phyloP scores from a whole-genome alignment of 2,113 vertebrate genomes.

The Thryonomys swinderianus region DNA sequence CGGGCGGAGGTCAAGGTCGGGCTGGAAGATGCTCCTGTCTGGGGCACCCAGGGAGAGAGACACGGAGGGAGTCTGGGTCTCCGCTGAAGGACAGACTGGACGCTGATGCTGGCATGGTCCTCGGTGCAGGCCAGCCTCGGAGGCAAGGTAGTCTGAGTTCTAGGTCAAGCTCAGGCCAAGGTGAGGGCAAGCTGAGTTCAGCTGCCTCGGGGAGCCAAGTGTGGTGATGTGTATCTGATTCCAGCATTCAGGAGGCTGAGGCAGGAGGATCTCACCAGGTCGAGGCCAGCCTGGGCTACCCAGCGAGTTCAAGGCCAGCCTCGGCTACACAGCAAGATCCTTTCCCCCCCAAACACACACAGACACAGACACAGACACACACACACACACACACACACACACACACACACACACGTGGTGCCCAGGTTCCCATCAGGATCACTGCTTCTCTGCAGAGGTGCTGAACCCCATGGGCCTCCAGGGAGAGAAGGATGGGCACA shows the following conservation, averaged over 20 bases:
- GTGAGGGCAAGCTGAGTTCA: not conserved
- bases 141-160: not conserved
- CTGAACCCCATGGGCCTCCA: conserved; percentile 36
- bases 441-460: conserved; percentile 60
- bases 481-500: conserved; percentile 61
- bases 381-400: too few species aligned
- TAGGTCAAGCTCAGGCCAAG: not conserved
- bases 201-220: not conserved
- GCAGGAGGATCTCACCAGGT: not conserved
- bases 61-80: not conserved
- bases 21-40: too few species aligned
- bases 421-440: not conserved
- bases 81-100: not conserved
- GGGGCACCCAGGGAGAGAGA: not conserved
- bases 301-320: not conserved
- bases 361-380: too few species aligned
- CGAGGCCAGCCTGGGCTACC: not conserved
- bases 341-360: not conserved
- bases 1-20: not conserved
- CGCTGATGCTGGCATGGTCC: not conserved
- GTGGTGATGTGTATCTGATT: not conserved
- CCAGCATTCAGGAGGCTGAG: not conserved
- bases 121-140: not conserved
- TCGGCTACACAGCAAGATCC: not conserved
- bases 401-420: too few species aligned